phyloP scores from a whole-genome alignment of 2,113 vertebrate genomes.

The Takifugu bimaculatus region DNA sequence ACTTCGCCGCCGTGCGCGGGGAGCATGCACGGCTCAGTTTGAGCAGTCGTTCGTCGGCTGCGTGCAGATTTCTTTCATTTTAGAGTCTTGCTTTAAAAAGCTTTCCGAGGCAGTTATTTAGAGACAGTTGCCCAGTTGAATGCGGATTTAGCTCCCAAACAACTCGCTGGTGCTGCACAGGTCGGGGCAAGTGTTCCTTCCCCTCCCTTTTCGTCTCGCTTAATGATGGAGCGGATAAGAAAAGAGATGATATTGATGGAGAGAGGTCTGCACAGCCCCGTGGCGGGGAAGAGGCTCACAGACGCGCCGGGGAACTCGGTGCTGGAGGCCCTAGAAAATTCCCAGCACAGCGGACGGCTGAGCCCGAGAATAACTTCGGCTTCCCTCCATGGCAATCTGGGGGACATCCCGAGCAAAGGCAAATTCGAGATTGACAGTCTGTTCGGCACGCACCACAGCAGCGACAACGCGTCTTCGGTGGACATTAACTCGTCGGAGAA shows the following conservation, averaged over 20 bases:
- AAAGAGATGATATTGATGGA: slow-evolving; percentile 99
- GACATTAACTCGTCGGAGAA: slow-evolving; percentile 89
- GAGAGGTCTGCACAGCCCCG: slow-evolving; percentile 96
- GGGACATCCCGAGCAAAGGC: slow-evolving; percentile 90
- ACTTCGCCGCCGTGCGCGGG: slow-evolving; percentile 82
- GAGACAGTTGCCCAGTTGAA: slow-evolving; percentile 87
- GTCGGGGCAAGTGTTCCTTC: slow-evolving; percentile 73
- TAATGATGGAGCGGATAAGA: slow-evolving; percentile 99
- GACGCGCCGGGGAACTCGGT: slow-evolving; percentile 92
- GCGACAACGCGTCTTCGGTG: slow-evolving; percentile 81
- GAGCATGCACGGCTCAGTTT: slow-evolving; percentile 95
- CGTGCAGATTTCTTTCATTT: slow-evolving; percentile 86
- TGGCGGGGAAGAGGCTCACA: slow-evolving; percentile 90
- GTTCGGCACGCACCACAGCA: slow-evolving; percentile 86
- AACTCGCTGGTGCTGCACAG: slow-evolving; percentile 87
- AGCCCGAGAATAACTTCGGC: slow-evolving; percentile 94
- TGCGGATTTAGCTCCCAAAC: slow-evolving; percentile 90
- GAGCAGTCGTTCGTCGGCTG: slow-evolving; percentile 93
- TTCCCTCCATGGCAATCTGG: slow-evolving; percentile 88
- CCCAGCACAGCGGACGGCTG: slow-evolving; percentile 92
- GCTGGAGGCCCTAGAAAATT: slow-evolving; percentile 98
- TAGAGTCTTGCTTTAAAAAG: slow-evolving; percentile 85
- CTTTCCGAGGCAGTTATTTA: slow-evolving; percentile 87
- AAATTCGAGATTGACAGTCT: slow-evolving; percentile 99
- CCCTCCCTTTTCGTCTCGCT: slow-evolving; percentile 57